phyloP scores from a whole-genome alignment of 2,113 vertebrate species.

The Numida meleagris region DNA sequence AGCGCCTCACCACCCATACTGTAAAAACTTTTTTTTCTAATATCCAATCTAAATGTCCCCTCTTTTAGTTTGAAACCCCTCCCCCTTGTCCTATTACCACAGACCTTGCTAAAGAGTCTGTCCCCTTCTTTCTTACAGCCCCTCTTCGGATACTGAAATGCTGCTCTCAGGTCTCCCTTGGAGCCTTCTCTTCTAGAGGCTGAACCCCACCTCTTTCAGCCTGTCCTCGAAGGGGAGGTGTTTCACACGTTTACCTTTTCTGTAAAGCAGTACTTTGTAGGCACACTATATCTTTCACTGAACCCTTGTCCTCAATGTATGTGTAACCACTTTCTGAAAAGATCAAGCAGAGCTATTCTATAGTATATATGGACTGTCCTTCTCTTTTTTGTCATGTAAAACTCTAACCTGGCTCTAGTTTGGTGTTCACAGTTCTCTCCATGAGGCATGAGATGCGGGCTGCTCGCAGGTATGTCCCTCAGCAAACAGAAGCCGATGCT shows the following conservation, averaged over 20 bases:
- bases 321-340: not conserved
- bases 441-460: not conserved
- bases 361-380: not conserved
- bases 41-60: too few species aligned
- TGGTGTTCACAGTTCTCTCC: not conserved
- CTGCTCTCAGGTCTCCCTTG: too few species aligned
- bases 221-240: too few species aligned
- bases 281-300: not conserved
- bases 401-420: not conserved
- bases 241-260: not conserved
- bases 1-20: too few species aligned
- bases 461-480: not conserved
- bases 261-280: not conserved
- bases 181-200: too few species aligned
- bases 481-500: rapidly evolving
- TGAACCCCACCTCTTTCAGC: too few species aligned
- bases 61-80: too few species aligned
- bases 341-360: not conserved
- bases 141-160: too few species aligned
- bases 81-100: too few species aligned
- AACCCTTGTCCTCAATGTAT: not conserved
- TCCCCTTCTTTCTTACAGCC: too few species aligned
- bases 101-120: too few species aligned
- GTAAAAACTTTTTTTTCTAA: too few species aligned
- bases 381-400: not conserved